A percentile compares a stretch with the other conserved stretches of the same genome.
Evolutionary conservation across 2,113 vertebrate genomes (phyloP).

Genomic region (Chionodraco myersi): DNA sequence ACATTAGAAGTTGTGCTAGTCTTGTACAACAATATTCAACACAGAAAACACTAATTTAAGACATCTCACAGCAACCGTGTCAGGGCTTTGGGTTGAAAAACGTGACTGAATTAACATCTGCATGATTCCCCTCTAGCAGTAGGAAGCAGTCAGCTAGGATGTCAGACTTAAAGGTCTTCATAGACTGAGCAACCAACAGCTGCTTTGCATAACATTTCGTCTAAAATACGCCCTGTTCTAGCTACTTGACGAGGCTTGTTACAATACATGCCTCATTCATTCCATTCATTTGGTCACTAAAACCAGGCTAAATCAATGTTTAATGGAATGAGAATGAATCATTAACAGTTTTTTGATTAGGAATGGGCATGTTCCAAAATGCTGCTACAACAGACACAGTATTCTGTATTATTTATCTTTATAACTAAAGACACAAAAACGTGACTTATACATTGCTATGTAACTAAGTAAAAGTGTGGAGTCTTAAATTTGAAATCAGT

Average conservation of each 20-base stretch:
- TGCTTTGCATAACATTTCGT: conserved; percentile 12
- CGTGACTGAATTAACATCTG: no score
- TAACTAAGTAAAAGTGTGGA: not conserved
- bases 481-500: not conserved
- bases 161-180: not conserved
- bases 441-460: not conserved
- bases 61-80: not conserved
- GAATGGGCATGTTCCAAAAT: not conserved
- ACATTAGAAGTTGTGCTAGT: conserved; percentile 19
- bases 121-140: not conserved
- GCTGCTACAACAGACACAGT: not conserved
- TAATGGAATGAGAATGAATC: not conserved
- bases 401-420: not conserved
- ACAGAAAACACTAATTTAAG: not conserved
- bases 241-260: not conserved
- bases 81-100: not conserved
- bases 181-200: not conserved
- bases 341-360: not conserved
- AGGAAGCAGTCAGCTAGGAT: not conserved
- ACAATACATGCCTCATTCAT: not conserved
- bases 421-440: not conserved
- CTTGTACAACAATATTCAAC: not conserved
- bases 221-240: not conserved
- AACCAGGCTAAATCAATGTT: not conserved
- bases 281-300: not conserved